Evolutionary conservation across 2,113 vertebrate species (phyloP).

Genomic region (Notothenia rossii): DNA sequence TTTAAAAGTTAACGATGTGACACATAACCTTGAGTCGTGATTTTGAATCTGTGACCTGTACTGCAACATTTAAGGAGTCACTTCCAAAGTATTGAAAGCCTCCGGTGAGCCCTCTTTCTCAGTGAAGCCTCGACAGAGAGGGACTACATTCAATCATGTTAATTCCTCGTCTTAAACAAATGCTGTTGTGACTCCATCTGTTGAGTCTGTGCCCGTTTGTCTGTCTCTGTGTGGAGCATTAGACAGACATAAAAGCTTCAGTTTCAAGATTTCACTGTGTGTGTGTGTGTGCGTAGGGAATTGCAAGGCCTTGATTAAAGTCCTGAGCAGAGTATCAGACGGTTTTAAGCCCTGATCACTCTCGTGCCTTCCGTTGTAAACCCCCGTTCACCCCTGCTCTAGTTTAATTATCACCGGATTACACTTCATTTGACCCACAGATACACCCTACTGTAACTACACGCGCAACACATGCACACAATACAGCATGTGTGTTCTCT

Average conservation of each 20-base stretch:
- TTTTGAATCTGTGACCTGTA: neutral
- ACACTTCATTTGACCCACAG: conserved; percentile 62
- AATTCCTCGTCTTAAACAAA: conserved; percentile 72
- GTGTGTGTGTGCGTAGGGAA: neutral
- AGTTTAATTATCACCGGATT: conserved; percentile 76
- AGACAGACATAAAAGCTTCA: conserved; percentile 44
- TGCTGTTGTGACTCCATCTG: conserved; percentile 67
- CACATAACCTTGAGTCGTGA: neutral
- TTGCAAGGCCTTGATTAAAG: conserved; percentile 74
- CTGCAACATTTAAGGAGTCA: neutral
- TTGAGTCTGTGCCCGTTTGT: conserved; percentile 42
- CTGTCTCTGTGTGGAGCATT: conserved; percentile 32
- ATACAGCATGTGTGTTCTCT: neutral
- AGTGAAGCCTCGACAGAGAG: conserved; percentile 43
- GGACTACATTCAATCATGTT: conserved; percentile 60
- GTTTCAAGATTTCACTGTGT: conserved; percentile 22
- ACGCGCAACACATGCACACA: neutral
- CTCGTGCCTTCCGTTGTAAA: conserved; percentile 39
- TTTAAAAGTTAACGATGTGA: neutral
- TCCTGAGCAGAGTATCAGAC: conserved; percentile 63
- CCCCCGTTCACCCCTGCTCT: conserved; percentile 35
- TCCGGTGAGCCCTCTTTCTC: conserved; percentile 36
- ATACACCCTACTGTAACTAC: conserved; percentile 24
- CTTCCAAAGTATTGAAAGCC: conserved; percentile 16
- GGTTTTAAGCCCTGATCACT: conserved; percentile 62